These are phyloP conservation scores for Chaenocephalus aceratus DNA, from an alignment of 2,113 vertebrate species.

Conservation along the genomic window DNA sequence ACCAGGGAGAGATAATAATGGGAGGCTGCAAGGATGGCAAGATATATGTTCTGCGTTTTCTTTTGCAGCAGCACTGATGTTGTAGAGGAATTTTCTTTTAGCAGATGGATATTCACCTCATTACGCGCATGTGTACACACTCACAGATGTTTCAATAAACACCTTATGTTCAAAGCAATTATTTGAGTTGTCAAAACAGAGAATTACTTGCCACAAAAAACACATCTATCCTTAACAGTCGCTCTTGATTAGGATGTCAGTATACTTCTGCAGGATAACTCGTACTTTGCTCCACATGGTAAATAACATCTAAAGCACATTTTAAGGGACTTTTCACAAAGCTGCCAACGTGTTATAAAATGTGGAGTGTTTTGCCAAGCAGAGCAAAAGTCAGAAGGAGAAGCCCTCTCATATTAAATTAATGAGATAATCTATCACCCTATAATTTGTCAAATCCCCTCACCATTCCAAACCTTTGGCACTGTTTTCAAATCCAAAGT, in stretches of 20 bases:
- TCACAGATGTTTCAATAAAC: conserved; percentile 15
- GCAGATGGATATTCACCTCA: conserved; percentile 22
- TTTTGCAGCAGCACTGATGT: conserved; percentile 13
- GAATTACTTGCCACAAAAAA: neutral
- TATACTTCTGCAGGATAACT: conserved; percentile 1
- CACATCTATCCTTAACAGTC: neutral
- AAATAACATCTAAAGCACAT: conserved; percentile 40
- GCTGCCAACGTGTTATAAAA: conserved; percentile 28
- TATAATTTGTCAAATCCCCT: conserved; percentile 31
- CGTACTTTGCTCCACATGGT: conserved; percentile 12
- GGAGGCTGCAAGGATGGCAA: conserved; percentile 15
- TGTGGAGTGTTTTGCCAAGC: conserved; percentile 5
- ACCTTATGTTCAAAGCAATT: neutral
- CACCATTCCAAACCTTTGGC: neutral
- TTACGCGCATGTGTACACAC: conserved; percentile 1
- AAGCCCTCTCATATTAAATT: conserved; percentile 40
- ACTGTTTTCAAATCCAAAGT: conserved; percentile 23
- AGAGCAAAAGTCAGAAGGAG: conserved; percentile 25
- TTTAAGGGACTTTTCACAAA: conserved; percentile 24
- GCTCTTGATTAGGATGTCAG: conserved; percentile 17
- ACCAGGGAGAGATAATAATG: conserved; percentile 29
- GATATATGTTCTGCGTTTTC: conserved; percentile 41
- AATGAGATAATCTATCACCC: conserved; percentile 41
- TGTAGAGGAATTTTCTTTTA: neutral
- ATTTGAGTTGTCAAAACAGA: conserved; percentile 20